Conservation (phyloP, 2,113 vertebrate species). For the Neotragus pygmaeus region DNA sequence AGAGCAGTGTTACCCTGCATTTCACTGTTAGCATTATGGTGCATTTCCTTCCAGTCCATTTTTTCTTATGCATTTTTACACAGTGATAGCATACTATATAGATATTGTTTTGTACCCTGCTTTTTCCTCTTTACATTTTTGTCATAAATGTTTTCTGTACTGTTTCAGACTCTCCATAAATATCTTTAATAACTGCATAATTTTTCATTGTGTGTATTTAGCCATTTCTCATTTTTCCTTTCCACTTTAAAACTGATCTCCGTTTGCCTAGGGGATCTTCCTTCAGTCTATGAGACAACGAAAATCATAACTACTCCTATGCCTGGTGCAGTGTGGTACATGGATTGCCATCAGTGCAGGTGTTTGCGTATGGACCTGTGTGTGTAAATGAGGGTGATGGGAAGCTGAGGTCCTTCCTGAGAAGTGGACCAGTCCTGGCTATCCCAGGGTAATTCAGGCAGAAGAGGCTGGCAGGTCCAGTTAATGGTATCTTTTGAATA, state of each 20-base stretch:
- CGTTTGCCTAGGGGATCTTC: neutral
- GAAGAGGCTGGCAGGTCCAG: neutral
- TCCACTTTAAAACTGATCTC: neutral
- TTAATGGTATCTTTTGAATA: neutral
- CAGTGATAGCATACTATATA: neutral
- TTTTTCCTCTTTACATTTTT: neutral
- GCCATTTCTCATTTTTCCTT: neutral
- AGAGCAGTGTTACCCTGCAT: neutral
- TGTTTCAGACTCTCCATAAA: neutral
- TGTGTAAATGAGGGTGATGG: neutral
- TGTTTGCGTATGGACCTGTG: neutral
- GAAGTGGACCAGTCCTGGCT: neutral
- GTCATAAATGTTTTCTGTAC: neutral
- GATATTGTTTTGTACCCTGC: neutral
- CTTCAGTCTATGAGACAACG: neutral
- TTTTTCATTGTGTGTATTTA: neutral
- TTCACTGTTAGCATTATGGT: neutral
- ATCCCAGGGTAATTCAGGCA: neutral
- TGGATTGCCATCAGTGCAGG: neutral
- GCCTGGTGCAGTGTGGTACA: rapidly evolving
- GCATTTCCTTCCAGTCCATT: neutral
- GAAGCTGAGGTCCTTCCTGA: neutral
- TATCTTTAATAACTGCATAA: neutral
- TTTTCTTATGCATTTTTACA: neutral
- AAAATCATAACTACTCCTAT: neutral